These are phyloP conservation scores for Acleris holmiana DNA, from an alignment of 2,888 invertebrate genomes.

Conservation along the genomic window DNA sequence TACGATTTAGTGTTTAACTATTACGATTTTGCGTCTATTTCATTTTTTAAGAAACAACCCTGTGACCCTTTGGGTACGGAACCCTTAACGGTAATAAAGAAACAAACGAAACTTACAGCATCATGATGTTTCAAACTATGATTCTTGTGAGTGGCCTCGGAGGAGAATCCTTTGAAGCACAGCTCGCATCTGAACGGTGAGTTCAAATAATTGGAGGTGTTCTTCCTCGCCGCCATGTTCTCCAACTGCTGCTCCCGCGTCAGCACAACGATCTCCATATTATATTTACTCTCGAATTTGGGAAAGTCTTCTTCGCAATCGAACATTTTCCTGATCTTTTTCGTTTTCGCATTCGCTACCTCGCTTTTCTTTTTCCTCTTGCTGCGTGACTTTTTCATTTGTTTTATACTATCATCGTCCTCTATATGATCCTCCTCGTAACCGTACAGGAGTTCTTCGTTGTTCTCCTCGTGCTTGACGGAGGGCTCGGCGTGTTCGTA, in stretches of 20 bases:
- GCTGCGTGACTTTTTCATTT: conserved; percentile 10
- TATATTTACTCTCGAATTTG: conserved; percentile 35
- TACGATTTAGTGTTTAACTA: too few species aligned
- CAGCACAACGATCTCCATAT: conserved; percentile 38
- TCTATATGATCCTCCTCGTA: too few species aligned
- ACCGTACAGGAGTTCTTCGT: neutral
- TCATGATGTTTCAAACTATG: conserved; percentile 39
- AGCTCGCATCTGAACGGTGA: conserved; percentile 38
- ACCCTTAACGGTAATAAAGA: too few species aligned
- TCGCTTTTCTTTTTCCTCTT: conserved; percentile 22
- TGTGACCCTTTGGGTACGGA: too few species aligned
- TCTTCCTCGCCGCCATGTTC: conserved; percentile 37
- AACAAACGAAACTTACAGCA: conserved; percentile 32
- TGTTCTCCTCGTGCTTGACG: conserved; percentile 5
- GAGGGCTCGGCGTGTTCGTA: conserved; percentile 1
- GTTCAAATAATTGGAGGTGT: conserved; percentile 38
- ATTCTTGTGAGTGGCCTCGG: conserved; percentile 37
- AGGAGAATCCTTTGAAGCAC: conserved; percentile 40
- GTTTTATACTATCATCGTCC: neutral
- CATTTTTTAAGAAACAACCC: too few species aligned
- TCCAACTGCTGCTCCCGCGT: conserved; percentile 38
- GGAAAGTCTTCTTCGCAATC: conserved; percentile 40
- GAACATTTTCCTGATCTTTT: conserved; percentile 38
- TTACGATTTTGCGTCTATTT: too few species aligned
- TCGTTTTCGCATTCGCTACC: conserved; percentile 29